Percentiles rank a stretch among this genome's conserved stretches.
Conservation (phyloP, 2,113 vertebrate genomes). For the Istiophorus platypterus region DNA sequence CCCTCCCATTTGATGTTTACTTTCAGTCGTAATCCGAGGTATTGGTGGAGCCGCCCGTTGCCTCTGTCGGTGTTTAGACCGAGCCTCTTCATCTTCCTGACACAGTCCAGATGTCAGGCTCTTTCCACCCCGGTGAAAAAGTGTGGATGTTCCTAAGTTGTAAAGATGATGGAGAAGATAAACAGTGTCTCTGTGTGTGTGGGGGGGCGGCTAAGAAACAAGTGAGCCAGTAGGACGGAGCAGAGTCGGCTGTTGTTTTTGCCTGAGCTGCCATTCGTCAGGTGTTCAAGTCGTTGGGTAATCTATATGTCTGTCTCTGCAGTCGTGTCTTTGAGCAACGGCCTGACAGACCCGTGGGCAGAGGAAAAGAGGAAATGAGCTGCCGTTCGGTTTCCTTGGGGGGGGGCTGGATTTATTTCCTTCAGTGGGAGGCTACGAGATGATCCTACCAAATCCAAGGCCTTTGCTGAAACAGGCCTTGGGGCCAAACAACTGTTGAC, state of each 20-base stretch:
- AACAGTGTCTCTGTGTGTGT: too few species aligned
- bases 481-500: not conserved
- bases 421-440: conserved; percentile 2
- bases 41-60: conserved; percentile 1
- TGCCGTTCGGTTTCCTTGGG: conserved; percentile 23
- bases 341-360: conserved; percentile 24
- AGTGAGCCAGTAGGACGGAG: conserved; percentile 13
- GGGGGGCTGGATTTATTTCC: conserved; percentile 46
- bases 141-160: conserved; percentile 59
- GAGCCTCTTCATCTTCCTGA: conserved; percentile 43
- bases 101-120: conserved; percentile 63
- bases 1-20: not conserved
- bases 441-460: conserved; percentile 10
- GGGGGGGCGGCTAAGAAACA: not conserved
- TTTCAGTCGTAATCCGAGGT: not conserved
- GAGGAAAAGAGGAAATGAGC: conserved; percentile 67
- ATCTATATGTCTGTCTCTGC: conserved; percentile 48
- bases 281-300: conserved; percentile 47
- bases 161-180: conserved; percentile 74
- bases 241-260: conserved; percentile 44
- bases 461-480: not conserved
- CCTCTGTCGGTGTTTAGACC: not conserved
- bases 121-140: conserved; percentile 19
- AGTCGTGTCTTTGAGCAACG: conserved; percentile 50
- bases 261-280: conserved; percentile 67